Evolutionary conservation across 2,888 invertebrate genomes (phyloP).

Genomic region (Cistogaster globosa): DNA sequence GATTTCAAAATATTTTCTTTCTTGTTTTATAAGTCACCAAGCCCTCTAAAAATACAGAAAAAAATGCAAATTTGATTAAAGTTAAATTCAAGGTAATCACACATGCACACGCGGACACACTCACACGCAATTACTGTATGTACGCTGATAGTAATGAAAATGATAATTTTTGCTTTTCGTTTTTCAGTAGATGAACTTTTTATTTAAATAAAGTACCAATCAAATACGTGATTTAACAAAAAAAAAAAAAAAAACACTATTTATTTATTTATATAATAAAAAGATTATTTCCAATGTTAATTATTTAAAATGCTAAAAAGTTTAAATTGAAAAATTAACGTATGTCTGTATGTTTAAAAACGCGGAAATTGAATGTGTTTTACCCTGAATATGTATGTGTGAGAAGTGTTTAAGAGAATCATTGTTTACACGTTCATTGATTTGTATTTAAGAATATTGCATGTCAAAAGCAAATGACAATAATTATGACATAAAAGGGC

Average conservation of each 20-base stretch:
- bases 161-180: neutral
- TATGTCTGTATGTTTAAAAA: constrained; percentile 19
- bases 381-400: constrained; percentile 24
- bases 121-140: neutral
- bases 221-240: constrained; percentile 48
- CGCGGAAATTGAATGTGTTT: constrained; percentile 62
- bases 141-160: constrained; percentile 1
- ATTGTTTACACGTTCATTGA: neutral
- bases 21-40: constrained; percentile 20
- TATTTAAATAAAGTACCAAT: constrained; percentile 29
- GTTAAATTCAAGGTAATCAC: constrained; percentile 42
- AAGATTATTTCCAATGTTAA: constrained; percentile 69
- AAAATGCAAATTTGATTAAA: constrained; percentile 55
- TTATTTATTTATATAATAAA: constrained; percentile 40
- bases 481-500: constrained; percentile 29
- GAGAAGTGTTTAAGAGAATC: constrained; percentile 26
- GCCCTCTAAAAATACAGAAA: constrained; percentile 7
- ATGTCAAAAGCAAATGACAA: constrained; percentile 57
- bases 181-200: constrained; percentile 25
- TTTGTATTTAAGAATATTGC: constrained; percentile 46
- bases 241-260: constrained; percentile 6
- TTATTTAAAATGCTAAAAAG: constrained; percentile 51
- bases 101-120: neutral
- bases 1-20: constrained; percentile 24
- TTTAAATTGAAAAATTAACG: constrained; percentile 3